These are phyloP conservation scores for Arrhamphus sclerolepis DNA, from an alignment of 2,797 vertebrate genomes.

Conservation along the genomic window DNA sequence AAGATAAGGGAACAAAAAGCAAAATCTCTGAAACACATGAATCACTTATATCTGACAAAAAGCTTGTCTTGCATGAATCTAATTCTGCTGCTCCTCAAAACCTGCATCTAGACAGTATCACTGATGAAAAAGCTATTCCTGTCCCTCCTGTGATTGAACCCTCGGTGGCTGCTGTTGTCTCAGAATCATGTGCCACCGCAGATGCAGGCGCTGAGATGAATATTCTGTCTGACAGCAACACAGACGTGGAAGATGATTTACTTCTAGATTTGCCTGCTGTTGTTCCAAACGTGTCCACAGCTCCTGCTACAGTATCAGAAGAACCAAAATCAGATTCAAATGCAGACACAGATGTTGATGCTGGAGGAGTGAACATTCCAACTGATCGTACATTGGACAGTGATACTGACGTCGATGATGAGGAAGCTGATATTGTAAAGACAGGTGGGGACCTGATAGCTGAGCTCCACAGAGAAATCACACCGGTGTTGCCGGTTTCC, in stretches of 20 bases:
- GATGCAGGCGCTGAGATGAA: constrained; percentile 23
- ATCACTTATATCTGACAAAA: constrained; percentile 22
- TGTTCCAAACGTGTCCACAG: constrained; percentile 1
- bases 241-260: constrained; percentile 69
- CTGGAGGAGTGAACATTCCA: not conserved
- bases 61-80: constrained; percentile 17
- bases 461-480: constrained; percentile 24
- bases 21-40: constrained; percentile 19
- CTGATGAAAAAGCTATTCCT: constrained; percentile 55
- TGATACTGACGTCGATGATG: constrained; percentile 63
- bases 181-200: constrained; percentile 2
- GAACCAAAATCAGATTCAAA: constrained; percentile 25
- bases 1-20: constrained; percentile 27
- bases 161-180: not conserved
- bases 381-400: constrained; percentile 22
- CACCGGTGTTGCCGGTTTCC: constrained; percentile 14
- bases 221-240: constrained; percentile 77
- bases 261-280: constrained; percentile 16
- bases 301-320: not conserved
- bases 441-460: constrained; percentile 28
- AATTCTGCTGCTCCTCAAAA: not conserved
- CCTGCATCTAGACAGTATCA: constrained; percentile 58
- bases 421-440: constrained; percentile 16
- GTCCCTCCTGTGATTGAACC: constrained; percentile 14
- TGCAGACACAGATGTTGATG: constrained; percentile 49